A percentile compares a stretch with the other conserved stretches of the same genome.
These are phyloP conservation scores for Sicus ferrugineus DNA, from an alignment of 2,888 invertebrate genomes.

Conservation along the genomic window DNA sequence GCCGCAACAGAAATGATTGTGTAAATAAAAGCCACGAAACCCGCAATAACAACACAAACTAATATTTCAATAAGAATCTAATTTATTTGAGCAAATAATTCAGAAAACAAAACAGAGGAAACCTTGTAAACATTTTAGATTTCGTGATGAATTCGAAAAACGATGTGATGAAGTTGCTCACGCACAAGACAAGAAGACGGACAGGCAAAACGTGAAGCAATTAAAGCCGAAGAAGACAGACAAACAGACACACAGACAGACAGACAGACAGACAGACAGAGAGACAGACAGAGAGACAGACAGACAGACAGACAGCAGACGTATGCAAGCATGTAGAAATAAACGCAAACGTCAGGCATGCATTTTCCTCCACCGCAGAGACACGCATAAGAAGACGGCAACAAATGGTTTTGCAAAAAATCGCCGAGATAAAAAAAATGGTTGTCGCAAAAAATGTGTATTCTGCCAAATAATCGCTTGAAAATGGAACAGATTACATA, in stretches of 20 bases:
- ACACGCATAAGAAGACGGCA: background rate
- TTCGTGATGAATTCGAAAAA: background rate
- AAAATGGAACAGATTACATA: slow-evolving; percentile 42
- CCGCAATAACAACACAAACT: background rate
- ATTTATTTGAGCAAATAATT: slow-evolving; percentile 16
- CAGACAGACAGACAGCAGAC: background rate
- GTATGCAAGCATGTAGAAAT: background rate
- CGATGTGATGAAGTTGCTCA: slow-evolving; percentile 10
- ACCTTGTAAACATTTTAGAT: background rate
- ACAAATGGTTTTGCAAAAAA: slow-evolving; percentile 16
- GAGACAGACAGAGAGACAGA: background rate
- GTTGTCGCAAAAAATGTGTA: slow-evolving; percentile 18
- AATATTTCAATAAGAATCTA: slow-evolving; percentile 1
- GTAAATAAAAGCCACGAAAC: background rate
- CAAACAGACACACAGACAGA: background rate
- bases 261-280: background rate
- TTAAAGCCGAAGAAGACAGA: background rate
- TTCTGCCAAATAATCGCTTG: background rate
- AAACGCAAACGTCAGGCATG: background rate
- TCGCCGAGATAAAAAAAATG: slow-evolving; percentile 8
- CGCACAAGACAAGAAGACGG: background rate
- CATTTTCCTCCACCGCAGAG: no score
- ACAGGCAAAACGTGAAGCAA: background rate
- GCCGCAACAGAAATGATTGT: background rate
- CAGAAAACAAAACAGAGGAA: background rate